A percentile compares a stretch with the other conserved stretches of the same genome.
These are phyloP conservation scores for Ectobius pallidus DNA, from an alignment of 2,888 invertebrate genomes.

Conservation along the genomic window DNA sequence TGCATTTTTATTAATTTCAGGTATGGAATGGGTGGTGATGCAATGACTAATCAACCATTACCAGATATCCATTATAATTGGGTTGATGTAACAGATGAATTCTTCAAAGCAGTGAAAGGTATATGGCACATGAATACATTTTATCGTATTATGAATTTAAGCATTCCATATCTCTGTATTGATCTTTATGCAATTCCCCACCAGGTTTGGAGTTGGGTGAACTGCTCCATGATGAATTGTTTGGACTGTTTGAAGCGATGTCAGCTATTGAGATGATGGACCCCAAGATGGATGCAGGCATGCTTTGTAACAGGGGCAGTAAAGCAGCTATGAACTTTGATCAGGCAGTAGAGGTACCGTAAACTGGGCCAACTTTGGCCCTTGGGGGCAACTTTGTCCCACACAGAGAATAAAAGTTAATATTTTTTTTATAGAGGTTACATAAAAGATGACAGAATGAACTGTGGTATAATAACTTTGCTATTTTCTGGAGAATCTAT, in stretches of 20 bases:
- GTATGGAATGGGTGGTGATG: constrained; percentile 30
- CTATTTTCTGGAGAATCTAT: too few species aligned
- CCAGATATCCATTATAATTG: constrained; percentile 63
- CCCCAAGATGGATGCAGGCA: constrained; percentile 97
- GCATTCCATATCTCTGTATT: too few species aligned
- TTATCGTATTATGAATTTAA: too few species aligned
- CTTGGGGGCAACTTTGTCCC: too few species aligned
- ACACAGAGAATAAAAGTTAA: too few species aligned
- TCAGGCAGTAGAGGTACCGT: constrained; percentile 78
- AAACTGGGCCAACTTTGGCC: too few species aligned
- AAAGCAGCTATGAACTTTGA: constrained; percentile 86
- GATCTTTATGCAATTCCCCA: too few species aligned
- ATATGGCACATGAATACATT: too few species aligned
- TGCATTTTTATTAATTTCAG: too few species aligned
- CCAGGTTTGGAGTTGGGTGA: constrained; percentile 90
- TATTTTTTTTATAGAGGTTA: too few species aligned
- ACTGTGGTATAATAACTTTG: too few species aligned
- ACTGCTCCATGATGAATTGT: constrained; percentile 86
- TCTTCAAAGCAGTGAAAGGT: constrained; percentile 67
- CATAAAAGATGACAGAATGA: too few species aligned
- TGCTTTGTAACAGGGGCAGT: constrained; percentile 89
- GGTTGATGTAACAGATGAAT: constrained; percentile 71
- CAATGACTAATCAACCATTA: constrained; percentile 44
- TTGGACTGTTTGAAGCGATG: constrained; percentile 97
- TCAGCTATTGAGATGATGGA: constrained; percentile 99